These are phyloP conservation scores for Xestia xanthographa DNA, from an alignment of 2,888 invertebrate genomes.

Conservation along the genomic window DNA sequence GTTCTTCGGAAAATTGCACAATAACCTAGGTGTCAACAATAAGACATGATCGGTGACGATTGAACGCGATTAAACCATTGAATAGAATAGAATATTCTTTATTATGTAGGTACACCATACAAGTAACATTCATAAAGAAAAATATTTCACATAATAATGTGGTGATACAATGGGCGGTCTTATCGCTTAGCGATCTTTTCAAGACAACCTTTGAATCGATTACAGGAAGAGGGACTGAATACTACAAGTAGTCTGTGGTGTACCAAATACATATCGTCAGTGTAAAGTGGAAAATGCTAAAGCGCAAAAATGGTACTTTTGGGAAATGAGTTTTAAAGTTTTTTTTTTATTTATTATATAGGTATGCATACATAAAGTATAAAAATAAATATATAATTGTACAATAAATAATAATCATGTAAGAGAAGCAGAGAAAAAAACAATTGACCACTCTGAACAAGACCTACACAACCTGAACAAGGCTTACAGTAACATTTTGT, in stretches of 20 bases:
- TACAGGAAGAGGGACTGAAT: background rate
- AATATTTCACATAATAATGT: too few species aligned
- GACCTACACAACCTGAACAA: too few species aligned
- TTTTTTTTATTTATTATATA: too few species aligned
- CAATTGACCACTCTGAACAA: constrained; percentile 72
- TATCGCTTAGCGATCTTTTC: background rate
- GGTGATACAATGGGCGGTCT: background rate
- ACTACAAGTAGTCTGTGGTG: background rate
- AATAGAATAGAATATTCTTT: constrained; percentile 7
- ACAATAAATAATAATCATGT: background rate
- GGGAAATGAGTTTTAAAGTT: too few species aligned
- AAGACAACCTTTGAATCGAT: background rate
- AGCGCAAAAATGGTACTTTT: too few species aligned
- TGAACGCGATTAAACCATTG: constrained; percentile 75
- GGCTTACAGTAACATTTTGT: constrained; percentile 49
- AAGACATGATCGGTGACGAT: constrained; percentile 83
- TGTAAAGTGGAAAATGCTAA: too few species aligned
- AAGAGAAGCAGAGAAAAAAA: constrained; percentile 57
- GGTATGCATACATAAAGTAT: background rate
- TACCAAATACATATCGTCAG: background rate
- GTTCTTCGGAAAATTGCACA: constrained; percentile 89
- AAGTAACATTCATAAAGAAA: too few species aligned
- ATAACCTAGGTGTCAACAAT: constrained; percentile 87
- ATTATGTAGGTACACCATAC: too few species aligned
- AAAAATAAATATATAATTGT: background rate